These are phyloP conservation scores for Camptogramma bilineatum DNA, from an alignment of 2,888 invertebrate genomes.

Conservation along the genomic window DNA sequence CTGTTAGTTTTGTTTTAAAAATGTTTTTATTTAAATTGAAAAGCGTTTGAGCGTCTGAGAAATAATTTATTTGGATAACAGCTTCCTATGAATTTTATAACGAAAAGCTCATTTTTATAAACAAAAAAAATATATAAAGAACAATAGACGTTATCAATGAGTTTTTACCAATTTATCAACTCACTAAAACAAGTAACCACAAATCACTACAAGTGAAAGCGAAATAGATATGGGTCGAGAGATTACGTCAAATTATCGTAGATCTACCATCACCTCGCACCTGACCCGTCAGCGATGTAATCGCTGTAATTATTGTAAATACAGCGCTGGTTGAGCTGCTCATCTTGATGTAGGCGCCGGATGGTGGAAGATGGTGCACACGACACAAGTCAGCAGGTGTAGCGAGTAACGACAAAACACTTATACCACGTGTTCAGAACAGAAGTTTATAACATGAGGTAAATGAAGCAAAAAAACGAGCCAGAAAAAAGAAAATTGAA, in stretches of 20 bases:
- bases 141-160: neutral
- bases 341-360: conserved; percentile 61
- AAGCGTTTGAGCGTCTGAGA: no score
- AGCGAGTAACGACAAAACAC: conserved; percentile 3
- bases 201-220: conserved; percentile 32
- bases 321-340: conserved; percentile 52
- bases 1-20: neutral
- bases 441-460: no score
- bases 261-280: conserved; percentile 46
- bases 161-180: conserved; percentile 8
- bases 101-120: neutral
- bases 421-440: no score
- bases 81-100: no score
- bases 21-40: neutral
- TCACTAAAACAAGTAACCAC: conserved; percentile 24
- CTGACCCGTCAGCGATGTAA: conserved; percentile 60
- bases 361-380: conserved; percentile 38
- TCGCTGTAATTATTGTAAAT: conserved; percentile 72
- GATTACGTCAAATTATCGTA: conserved; percentile 44
- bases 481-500: no score
- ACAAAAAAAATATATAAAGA: neutral
- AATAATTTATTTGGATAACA: no score
- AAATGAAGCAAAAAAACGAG: no score
- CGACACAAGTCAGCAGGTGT: conserved; percentile 21
- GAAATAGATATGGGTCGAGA: conserved; percentile 34